These are phyloP conservation scores for Mareca strepera DNA, from an alignment of 2,797 vertebrate species.

Conservation along the genomic window DNA sequence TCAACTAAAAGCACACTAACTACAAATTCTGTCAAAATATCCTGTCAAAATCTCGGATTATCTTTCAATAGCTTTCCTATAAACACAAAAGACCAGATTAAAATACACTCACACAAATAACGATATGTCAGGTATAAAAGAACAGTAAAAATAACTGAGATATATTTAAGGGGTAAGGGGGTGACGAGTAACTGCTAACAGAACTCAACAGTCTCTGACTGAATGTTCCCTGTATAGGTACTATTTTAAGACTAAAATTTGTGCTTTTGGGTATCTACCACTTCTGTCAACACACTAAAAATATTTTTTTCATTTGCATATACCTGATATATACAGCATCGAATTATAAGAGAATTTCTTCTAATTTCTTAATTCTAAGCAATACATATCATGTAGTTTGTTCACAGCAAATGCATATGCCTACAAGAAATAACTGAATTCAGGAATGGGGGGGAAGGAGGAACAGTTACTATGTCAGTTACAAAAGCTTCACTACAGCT, in stretches of 20 bases:
- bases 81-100: neutral
- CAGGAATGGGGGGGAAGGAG: fast-evolving
- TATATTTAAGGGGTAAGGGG: neutral
- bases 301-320: neutral
- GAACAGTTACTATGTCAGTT: conserved; percentile 13
- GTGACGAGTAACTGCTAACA: neutral
- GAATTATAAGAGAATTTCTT: neutral
- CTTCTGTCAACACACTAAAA: neutral
- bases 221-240: neutral
- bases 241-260: neutral
- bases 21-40: neutral
- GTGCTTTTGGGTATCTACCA: neutral
- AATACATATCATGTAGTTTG: neutral
- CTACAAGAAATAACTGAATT: neutral
- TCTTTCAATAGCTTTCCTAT: neutral
- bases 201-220: neutral
- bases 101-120: neutral
- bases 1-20: neutral
- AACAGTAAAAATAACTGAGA: neutral
- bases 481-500: conserved; percentile 7
- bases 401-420: neutral
- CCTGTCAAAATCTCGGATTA: neutral
- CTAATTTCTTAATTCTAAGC: neutral
- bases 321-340: neutral
- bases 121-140: neutral